These are phyloP conservation scores for Yponomeuta plumbellus DNA, from an alignment of 2,888 invertebrate genomes.

Conservation along the genomic window DNA sequence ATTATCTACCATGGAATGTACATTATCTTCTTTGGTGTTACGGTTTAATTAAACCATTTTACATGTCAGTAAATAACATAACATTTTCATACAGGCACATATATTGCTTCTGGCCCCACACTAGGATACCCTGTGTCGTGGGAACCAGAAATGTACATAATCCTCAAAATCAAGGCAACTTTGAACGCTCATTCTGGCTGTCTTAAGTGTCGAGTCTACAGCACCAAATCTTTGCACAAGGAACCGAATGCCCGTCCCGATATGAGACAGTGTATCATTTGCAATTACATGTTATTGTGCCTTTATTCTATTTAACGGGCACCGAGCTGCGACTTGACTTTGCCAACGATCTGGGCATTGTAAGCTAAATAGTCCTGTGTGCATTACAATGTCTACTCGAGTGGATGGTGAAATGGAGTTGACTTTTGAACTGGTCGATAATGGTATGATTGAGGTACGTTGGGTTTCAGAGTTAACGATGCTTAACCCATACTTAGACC, in stretches of 20 bases:
- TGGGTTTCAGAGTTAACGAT: too few relatives aligned
- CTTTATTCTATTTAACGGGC: conserved; percentile 65
- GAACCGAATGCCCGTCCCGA: conserved; percentile 44
- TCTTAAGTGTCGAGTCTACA: neutral
- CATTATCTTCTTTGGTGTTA: too few relatives aligned
- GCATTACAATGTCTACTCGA: conserved; percentile 60
- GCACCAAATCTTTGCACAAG: conserved; percentile 23
- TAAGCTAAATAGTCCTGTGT: conserved; percentile 64
- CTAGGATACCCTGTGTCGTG: too few relatives aligned
- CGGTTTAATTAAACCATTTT: too few relatives aligned
- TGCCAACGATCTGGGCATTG: conserved; percentile 59
- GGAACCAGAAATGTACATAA: too few relatives aligned
- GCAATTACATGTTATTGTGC: conserved; percentile 75
- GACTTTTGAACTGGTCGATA: neutral
- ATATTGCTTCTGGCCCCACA: too few relatives aligned
- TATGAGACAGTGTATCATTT: conserved; percentile 71
- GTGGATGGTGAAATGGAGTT: conserved; percentile 17
- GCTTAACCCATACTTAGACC: too few relatives aligned
- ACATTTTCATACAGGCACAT: too few relatives aligned
- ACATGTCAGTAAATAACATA: too few relatives aligned
- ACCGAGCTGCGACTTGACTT: conserved; percentile 34
- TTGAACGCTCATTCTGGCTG: neutral
- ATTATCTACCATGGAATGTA: too few relatives aligned
- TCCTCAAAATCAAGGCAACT: too few relatives aligned
- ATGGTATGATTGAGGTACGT: too few relatives aligned